Conservation (phyloP, 35 echinoderm and acorn worm species). For the Apostichopus californicus region DNA sequence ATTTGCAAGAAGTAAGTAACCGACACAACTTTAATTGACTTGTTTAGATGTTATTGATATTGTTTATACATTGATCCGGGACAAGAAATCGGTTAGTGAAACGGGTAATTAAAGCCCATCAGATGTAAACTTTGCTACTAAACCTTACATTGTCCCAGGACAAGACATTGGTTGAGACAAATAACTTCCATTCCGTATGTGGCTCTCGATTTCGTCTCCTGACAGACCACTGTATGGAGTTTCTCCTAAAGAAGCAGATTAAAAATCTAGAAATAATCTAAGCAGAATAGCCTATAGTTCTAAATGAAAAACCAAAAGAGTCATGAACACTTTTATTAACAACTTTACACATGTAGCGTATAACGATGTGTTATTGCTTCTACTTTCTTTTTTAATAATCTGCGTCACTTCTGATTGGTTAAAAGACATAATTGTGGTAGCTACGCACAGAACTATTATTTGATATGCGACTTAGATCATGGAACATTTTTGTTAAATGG, state of each 20-base stretch:
- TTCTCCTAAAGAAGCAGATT: not conserved
- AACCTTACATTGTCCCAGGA: slow-evolving; percentile 17
- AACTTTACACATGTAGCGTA: not conserved
- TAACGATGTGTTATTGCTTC: not conserved
- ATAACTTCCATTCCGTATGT: not conserved
- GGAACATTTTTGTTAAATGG: too few species aligned
- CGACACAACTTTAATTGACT: too few species aligned
- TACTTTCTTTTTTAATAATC: not conserved
- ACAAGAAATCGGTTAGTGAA: too few species aligned
- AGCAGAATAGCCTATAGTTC: too few species aligned
- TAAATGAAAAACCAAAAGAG: not conserved
- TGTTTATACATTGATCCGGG: too few species aligned
- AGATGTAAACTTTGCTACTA: too few species aligned
- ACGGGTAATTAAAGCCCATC: too few species aligned
- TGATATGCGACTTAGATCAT: too few species aligned
- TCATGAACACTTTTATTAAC: not conserved
- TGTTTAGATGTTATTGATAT: too few species aligned
- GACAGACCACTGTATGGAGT: slow-evolving; percentile 20
- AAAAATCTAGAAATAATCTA: too few species aligned
- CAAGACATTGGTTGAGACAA: slow-evolving; percentile 7
- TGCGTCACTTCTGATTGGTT: not conserved
- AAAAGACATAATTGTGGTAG: not conserved
- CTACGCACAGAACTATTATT: not conserved
- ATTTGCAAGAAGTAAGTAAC: too few species aligned
- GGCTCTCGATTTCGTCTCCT: not conserved